Percentiles rank a stretch among this genome's conserved stretches.
Conservation (phyloP, 2,797 vertebrate genomes). For the Hozukius guyotensis region DNA sequence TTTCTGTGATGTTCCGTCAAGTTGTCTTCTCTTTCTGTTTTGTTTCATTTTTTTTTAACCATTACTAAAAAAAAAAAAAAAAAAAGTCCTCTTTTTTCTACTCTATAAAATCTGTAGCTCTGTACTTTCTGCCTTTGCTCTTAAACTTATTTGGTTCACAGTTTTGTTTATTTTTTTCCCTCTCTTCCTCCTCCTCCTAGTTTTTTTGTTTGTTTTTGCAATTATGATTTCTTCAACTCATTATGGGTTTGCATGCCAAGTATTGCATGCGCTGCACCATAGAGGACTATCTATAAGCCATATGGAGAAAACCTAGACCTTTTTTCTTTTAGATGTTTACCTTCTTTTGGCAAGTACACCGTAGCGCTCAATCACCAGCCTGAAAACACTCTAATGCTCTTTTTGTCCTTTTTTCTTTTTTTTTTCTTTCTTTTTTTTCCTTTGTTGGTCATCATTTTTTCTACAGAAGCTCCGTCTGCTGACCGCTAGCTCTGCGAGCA, state of each 20-base stretch:
- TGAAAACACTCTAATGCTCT: slow-evolving; percentile 81
- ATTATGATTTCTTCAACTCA: slow-evolving; percentile 84
- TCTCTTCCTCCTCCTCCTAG: slow-evolving; percentile 82
- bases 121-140: slow-evolving; percentile 81
- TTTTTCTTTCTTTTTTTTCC: slow-evolving; percentile 67
- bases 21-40: slow-evolving; percentile 88
- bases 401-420: slow-evolving; percentile 74
- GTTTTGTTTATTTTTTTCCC: slow-evolving; percentile 75
- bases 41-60: slow-evolving; percentile 83
- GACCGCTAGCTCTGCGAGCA: slow-evolving; percentile 80
- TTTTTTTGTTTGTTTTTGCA: slow-evolving; percentile 84
- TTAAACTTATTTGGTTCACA: slow-evolving; percentile 82
- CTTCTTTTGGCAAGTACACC: slow-evolving; percentile 84
- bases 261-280: slow-evolving; percentile 99
- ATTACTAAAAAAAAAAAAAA: slow-evolving; percentile 70
- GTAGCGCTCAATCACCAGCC: slow-evolving; percentile 67
- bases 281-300: slow-evolving; percentile 93
- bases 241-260: slow-evolving; percentile 96
- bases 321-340: slow-evolving; percentile 87
- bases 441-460: slow-evolving; percentile 79
- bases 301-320: slow-evolving; percentile 85
- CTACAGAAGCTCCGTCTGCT: slow-evolving; percentile 87
- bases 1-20: slow-evolving; percentile 96
- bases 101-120: slow-evolving; percentile 81
- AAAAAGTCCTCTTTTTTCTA: slow-evolving; percentile 85